Conservation (phyloP, 2,888 invertebrate genomes). For the Colostygia pectinataria region DNA sequence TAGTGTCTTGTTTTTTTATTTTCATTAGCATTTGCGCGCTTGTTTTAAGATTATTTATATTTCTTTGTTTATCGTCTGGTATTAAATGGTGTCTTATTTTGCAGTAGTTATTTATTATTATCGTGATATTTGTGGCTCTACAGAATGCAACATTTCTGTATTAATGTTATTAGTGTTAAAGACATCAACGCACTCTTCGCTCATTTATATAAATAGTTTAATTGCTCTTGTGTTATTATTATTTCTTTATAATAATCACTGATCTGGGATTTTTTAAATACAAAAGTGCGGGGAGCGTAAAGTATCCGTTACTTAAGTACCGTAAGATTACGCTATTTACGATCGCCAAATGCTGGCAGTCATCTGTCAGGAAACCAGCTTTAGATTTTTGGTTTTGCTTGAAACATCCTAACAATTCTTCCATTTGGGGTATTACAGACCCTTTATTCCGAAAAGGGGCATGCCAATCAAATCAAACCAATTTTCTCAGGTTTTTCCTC, state of each 20-base stretch:
- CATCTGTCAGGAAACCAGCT: no score
- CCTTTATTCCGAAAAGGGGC: constrained; percentile 6
- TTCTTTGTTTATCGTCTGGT: no score
- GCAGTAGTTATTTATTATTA: not conserved
- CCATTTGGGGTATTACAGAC: not conserved
- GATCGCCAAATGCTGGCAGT: no score
- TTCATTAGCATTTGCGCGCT: not conserved
- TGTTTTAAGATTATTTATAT: no score
- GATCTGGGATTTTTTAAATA: no score
- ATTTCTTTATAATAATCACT: no score
- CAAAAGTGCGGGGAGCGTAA: no score
- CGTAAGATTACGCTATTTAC: no score
- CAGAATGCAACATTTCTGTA: constrained; percentile 2
- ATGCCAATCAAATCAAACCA: constrained; percentile 11
- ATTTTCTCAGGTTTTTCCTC: constrained; percentile 10
- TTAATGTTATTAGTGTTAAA: constrained; percentile 5
- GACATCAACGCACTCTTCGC: constrained; percentile 7
- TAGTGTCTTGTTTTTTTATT: constrained; percentile 1
- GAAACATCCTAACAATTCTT: not conserved
- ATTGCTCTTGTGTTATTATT: no score
- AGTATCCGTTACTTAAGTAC: no score
- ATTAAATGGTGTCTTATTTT: no score
- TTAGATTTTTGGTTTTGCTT: not conserved
- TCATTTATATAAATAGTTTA: no score
- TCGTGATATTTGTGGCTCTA: not conserved